A percentile compares a stretch with the other conserved stretches of the same genome.
phyloP scores from a whole-genome alignment of 2,797 vertebrate genomes.

The Muraenolepis orangiensis region DNA sequence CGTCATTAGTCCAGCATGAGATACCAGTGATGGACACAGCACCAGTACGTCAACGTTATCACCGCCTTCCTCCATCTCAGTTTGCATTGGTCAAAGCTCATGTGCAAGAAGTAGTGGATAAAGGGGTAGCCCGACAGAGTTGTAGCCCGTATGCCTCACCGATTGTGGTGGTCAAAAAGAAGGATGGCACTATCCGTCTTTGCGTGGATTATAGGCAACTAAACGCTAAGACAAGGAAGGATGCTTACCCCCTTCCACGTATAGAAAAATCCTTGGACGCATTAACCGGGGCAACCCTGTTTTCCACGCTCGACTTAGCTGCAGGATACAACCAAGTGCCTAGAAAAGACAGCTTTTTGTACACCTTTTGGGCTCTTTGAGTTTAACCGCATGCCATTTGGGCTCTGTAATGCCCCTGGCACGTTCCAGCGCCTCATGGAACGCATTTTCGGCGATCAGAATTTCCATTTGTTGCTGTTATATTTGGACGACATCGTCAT shows the following conservation, averaged over 20 bases:
- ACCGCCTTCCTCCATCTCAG: not conserved
- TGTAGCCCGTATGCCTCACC: not conserved
- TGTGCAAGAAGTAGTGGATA: too few species aligned
- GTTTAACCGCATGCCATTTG: slow-evolving; percentile 13
- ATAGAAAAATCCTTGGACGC: not conserved
- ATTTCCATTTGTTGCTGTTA: slow-evolving; percentile 7
- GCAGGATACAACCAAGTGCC: not conserved
- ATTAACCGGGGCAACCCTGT: not conserved
- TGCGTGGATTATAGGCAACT: not conserved
- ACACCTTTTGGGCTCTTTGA: not conserved
- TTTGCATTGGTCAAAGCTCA: not conserved
- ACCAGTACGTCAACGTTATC: not conserved
- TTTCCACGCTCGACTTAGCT: not conserved
- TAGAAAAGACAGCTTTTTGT: too few species aligned
- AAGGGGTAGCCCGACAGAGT: not conserved
- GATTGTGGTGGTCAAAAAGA: not conserved
- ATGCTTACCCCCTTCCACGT: not conserved
- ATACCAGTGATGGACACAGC: not conserved
- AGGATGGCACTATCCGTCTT: not conserved
- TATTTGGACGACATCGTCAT: not conserved
- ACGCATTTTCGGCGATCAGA: slow-evolving; percentile 10
- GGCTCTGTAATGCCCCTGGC: slow-evolving; percentile 7
- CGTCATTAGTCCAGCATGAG: not conserved
- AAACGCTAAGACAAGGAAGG: not conserved
- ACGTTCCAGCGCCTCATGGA: slow-evolving; percentile 18